Percentiles rank a stretch among this genome's conserved stretches.
phyloP scores from a whole-genome alignment of 2,113 vertebrate genomes.

The Pungitius pungitius region DNA sequence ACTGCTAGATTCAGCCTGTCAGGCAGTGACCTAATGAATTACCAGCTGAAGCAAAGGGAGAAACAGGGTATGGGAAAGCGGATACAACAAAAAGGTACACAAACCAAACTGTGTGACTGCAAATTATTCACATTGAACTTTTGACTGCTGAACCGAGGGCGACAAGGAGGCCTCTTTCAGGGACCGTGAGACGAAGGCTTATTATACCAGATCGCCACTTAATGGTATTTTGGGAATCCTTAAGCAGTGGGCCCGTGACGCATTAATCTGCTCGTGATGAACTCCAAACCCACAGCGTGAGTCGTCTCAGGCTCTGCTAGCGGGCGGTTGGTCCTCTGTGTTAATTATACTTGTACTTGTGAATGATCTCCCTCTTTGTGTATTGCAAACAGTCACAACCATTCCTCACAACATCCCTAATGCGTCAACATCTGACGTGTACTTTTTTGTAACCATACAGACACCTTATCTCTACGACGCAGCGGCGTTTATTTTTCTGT shows the following conservation, averaged over 20 bases:
- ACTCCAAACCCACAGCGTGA: slow-evolving; percentile 43
- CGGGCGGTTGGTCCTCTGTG: slow-evolving; percentile 31
- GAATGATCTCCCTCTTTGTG: not conserved
- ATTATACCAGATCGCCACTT: slow-evolving; percentile 57
- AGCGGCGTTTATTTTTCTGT: not conserved
- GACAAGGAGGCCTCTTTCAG: slow-evolving; percentile 18
- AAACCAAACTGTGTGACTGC: not conserved
- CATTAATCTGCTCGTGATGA: slow-evolving; percentile 42
- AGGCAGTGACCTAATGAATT: slow-evolving; percentile 4
- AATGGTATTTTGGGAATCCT: slow-evolving; percentile 64
- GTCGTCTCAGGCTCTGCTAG: slow-evolving; percentile 28
- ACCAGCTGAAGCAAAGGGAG: not conserved
- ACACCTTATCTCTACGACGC: not conserved
- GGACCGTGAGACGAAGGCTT: slow-evolving; percentile 33
- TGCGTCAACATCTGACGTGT: not conserved
- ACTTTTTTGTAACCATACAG: not conserved
- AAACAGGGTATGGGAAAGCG: not conserved
- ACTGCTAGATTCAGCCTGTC: not conserved
- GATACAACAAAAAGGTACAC: not conserved
- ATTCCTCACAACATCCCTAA: not conserved
- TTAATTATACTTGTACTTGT: slow-evolving; percentile 41
- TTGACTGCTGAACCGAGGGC: slow-evolving; percentile 10
- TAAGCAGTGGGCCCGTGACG: slow-evolving; percentile 46
- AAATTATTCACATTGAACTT: not conserved
- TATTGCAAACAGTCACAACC: not conserved